Base-by-base conservation (phyloP, 2,797 vertebrate species). In the Hylomyscus alleni region DNA sequence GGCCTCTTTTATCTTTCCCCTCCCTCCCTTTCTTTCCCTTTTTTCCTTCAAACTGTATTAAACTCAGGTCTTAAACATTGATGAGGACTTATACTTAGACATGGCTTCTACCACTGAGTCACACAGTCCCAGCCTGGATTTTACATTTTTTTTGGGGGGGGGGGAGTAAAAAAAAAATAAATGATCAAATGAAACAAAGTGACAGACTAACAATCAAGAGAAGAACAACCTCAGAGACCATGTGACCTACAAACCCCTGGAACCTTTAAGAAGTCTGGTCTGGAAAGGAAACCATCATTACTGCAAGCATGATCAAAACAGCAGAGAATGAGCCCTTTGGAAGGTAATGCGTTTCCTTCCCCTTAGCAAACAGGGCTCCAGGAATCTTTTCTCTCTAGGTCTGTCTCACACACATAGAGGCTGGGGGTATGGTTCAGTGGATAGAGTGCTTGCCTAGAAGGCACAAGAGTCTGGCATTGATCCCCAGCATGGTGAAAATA, bases 311-410 rank as follows among this genome's bases (percentile, higher is more conserved):
- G 37, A 47, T 20, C 44, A 44, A n/a, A 54, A 24, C 31, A 8
- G 52, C 3, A 2, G 1, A 3, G 6, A 2, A 2, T 9, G 24
- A 37, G 3, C 20, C 60, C 54, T 76, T 14, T 0, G 13, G 50
- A 67, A 78, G 72, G 40, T 8, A 7, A 29, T 37, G 2, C 2
- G 20, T n/a, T 31, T 65, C 54, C 44, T 52, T 58, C 47, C 47
- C 13, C 80, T 89, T n/a, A 54, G 75, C n/a, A 22, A 44, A 26
- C 4, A 67, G 72, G 75, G 4, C 10, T 17, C 10, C 50, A 44
- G 13, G 83, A 50, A 34, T 29, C 14, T 0, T 34, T 24, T 85
- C 91, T 80, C 8, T 67, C 20, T 22, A 1, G 83, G 11, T 67
- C 29, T 24, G 20, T 2, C 11, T 24, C 40, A 52, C 26, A 0